Evolutionary conservation across 2,797 vertebrate species (phyloP), one percentile per base, ranked within the genome.

Genomic region (Yasuhikotakia modesta): DNA sequence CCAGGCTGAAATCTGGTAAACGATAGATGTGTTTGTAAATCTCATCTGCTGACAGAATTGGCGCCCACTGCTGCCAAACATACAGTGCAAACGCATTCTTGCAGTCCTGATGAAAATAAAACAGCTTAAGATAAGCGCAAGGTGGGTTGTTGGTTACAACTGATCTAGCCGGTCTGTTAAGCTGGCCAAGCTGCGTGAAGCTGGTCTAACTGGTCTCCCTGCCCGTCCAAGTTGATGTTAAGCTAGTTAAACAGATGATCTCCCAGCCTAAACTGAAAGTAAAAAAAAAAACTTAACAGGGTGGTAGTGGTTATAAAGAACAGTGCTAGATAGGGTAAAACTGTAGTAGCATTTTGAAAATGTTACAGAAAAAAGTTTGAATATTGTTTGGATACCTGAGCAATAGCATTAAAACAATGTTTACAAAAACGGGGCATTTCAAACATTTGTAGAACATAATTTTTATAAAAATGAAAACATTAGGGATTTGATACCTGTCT

Each of bases 21-120:
- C 32, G 35, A 55, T 5, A 67, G 17, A 32, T 4, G 7, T 21
- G 45, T 61, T 57, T 78, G 85, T 90, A 91, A 90, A 92, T 92
- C 85, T 90, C 81, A 82, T 46, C 76, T 57, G 39, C 55, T 90
- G 90, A 92, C 90, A 91, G 88, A 92, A 90, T 90, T 87, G 89
- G 90, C 86, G 87, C 89, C 89, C 7, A 48, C 67, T 48, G 57
- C 32, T 65, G 70, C 76, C 21, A 64, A 39, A 70, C 53, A 53
- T 66, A 45, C 19, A 58, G 55, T 24, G 24, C 68, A 77, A 53
- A 72, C 14, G 35, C 76, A 66, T 60, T 48, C 46, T 48, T 43
- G 39, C 10, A 43, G 6, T 39, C 35, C 35, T 39, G 35, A 48
- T 48, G 12, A 2, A 13, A 24, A 57, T 3, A 22, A 57, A 24